These are phyloP conservation scores for Nephrotoma appendiculata DNA, from an alignment of 2,888 invertebrate species.

Conservation along the genomic window DNA sequence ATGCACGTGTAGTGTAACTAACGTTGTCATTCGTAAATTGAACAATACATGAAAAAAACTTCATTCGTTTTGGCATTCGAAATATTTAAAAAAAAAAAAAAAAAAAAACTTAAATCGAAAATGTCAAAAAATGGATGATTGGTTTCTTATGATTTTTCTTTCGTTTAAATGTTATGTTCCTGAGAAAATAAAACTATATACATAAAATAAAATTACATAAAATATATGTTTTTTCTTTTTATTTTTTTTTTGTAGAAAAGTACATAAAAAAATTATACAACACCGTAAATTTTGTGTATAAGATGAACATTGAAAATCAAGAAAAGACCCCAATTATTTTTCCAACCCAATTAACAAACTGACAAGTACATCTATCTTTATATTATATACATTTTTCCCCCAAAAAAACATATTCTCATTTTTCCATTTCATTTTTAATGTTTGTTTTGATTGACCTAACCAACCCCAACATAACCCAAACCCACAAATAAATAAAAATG, in stretches of 20 bases:
- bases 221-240: not conserved
- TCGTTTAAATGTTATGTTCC: not conserved
- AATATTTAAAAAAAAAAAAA: not conserved
- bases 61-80: not conserved
- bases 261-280: not conserved
- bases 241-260: not conserved
- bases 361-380: conserved; percentile 1
- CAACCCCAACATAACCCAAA: not conserved
- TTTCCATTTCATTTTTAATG: not conserved
- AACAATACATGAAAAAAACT: not conserved
- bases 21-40: not conserved
- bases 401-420: not conserved
- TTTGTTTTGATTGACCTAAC: not conserved
- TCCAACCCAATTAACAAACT: conserved; percentile 2
- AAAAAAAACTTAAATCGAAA: not conserved
- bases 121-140: not conserved
- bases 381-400: not conserved
- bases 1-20: not conserved
- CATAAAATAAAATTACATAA: not conserved
- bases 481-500: not conserved
- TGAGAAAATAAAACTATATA: not conserved
- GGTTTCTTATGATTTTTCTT: not conserved
- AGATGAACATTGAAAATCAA: not conserved
- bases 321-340: not conserved
- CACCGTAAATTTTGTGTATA: not conserved